Base-by-base conservation (phyloP, 2,888 invertebrate genomes). In the Drosophila silvestris region DNA sequence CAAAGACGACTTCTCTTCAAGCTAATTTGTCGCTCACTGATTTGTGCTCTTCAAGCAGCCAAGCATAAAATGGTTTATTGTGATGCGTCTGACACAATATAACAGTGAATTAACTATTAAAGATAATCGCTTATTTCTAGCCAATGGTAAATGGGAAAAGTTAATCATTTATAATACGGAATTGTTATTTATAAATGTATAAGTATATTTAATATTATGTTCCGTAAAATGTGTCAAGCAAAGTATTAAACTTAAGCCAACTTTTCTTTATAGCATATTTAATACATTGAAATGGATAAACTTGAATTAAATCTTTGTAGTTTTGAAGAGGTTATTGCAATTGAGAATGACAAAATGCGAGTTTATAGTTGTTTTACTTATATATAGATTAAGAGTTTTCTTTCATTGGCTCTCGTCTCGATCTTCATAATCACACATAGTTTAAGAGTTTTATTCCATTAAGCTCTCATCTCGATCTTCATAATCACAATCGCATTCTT, bases 1-100 rank as follows among this genome's bases (percentile, higher is more conserved):
- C 63, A 68, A 26, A 47, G 16, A 16, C 22, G n/a, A 14, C 32
- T 57, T 65, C 77, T 69, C 69, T 79, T 66, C 28, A 7, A 5
- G 19, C 16, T 51, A 51, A 51, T 28, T 51, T 26, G 16, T 14
- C 30, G 22, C 71, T 69, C 61, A 57, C 28, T 37, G 7, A 30
- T 3, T 41, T 50, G 26, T 26, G 35, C 86, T 86, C 86, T 86
- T 78, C 33, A 12, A n/a, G 35, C 41, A 30, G 22, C 54, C 32
- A 72, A 22, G 69, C 28, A 26, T 32, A 5, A 28, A 51, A 30
- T 26, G 39, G 52, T 16, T 64, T 33, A 28, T 22, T 41, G 19
- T 56, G 32, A 19, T 32, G 30, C 32, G 58, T 58, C 19, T 26
- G 28, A 14, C 30, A 19, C 22, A 19, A 44, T 47, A 56, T 35